A percentile compares a stretch with the other conserved stretches of the same genome.
These are phyloP conservation scores for Eurosta solidaginis DNA, from an alignment of 1,140 invertebrate genomes.

Conservation along the genomic window DNA sequence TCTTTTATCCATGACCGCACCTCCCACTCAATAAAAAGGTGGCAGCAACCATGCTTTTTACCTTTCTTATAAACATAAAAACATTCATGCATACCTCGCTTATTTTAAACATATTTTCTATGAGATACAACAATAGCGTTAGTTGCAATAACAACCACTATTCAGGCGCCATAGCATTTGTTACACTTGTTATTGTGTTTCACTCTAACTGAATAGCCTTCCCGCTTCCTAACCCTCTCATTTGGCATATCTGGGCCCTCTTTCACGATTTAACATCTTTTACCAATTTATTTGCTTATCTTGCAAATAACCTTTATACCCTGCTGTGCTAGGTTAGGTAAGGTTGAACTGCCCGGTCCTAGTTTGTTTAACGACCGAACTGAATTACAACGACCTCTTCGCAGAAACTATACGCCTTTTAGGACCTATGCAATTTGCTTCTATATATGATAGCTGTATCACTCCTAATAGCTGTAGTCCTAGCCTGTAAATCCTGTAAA, in stretches of 20 bases:
- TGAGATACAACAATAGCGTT: background rate
- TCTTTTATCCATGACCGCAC: background rate
- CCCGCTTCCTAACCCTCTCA: background rate
- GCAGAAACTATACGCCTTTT: no score
- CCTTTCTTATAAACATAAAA: no score
- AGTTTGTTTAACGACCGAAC: no score
- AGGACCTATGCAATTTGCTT: no score
- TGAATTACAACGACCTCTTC: no score
- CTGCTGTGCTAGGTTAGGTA: no score
- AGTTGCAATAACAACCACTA: background rate
- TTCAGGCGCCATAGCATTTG: constrained; percentile 6
- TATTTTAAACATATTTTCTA: background rate
- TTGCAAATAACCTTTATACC: no score
- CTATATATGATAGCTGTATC: no score
- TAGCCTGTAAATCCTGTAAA: no score
- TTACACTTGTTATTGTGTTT: constrained; percentile 19
- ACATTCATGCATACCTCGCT: background rate
- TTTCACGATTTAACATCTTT: background rate
- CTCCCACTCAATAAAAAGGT: background rate
- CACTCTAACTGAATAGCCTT: background rate
- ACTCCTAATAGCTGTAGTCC: no score
- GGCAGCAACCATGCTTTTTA: background rate
- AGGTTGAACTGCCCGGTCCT: no score
- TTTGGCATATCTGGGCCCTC: background rate
- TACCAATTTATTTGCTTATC: background rate